Conservation (phyloP, 1,140 invertebrate genomes). For the Metaphire vulgaris region DNA sequence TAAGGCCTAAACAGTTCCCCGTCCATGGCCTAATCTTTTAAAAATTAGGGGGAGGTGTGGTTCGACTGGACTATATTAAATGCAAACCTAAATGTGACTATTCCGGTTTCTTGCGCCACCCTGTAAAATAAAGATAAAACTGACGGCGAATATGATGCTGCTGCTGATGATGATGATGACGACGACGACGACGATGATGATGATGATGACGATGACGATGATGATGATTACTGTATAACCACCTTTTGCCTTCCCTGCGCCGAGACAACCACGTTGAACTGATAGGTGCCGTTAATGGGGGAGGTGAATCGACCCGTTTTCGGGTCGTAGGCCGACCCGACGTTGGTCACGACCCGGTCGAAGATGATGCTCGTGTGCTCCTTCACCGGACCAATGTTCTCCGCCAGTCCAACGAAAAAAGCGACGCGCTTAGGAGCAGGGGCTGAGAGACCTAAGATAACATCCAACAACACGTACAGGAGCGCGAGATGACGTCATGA, state of each 20-base stretch:
- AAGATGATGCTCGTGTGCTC: conserved; percentile 39
- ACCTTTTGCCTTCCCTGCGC: no score
- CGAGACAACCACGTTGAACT: not conserved
- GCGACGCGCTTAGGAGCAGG: conserved; percentile 33
- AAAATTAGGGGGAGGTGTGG: not conserved
- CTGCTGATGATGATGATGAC: not conserved
- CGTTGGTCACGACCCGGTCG: conserved; percentile 46
- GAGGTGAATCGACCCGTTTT: not conserved
- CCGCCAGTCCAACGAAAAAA: conserved; percentile 44
- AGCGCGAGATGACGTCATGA: no score
- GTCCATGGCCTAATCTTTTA: no score
- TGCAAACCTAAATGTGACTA: not conserved
- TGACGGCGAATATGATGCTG: not conserved
- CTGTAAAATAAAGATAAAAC: not conserved
- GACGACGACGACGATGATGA: not conserved
- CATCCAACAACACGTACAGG: no score
- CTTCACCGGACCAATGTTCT: conserved; percentile 39
- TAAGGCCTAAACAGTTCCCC: no score
- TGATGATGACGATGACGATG: not conserved
- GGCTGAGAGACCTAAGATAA: conserved; percentile 38
- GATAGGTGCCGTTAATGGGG: not conserved
- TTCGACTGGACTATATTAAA: not conserved
- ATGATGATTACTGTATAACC: not conserved
- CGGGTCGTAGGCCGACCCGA: not conserved
- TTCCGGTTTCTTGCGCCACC: no score